Evolutionary conservation across 2,113 vertebrate genomes (phyloP).

Genomic region (Seriola aureovittata): DNA sequence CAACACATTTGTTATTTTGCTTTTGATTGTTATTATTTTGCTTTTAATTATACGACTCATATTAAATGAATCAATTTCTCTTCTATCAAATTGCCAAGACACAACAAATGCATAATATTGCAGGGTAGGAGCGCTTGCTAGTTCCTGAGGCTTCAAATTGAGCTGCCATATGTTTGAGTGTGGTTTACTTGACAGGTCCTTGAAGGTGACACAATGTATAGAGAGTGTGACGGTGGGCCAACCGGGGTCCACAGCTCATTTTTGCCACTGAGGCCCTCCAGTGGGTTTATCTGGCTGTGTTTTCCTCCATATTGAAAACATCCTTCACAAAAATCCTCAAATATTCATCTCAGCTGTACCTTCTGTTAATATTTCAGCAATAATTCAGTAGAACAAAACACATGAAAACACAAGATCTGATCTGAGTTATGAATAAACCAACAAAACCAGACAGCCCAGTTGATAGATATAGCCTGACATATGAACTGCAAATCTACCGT

Average conservation of each 20-base stretch:
- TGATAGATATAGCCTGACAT: constrained; percentile 60
- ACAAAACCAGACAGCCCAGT: constrained; percentile 48
- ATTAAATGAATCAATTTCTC: too few species aligned
- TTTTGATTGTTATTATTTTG: too few species aligned
- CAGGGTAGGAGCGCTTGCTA: too few species aligned
- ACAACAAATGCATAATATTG: too few species aligned
- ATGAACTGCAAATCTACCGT: constrained; percentile 52
- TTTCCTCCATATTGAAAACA: background rate
- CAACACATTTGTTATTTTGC: too few species aligned
- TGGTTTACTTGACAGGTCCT: background rate
- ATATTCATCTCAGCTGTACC: constrained; percentile 14
- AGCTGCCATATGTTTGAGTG: background rate
- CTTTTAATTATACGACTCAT: too few species aligned
- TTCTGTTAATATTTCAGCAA: constrained; percentile 25
- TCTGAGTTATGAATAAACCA: constrained; percentile 67
- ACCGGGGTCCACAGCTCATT: background rate
- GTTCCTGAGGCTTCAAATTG: too few species aligned
- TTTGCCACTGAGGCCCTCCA: background rate
- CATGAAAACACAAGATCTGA: constrained; percentile 9
- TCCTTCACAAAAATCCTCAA: constrained; percentile 1
- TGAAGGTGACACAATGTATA: background rate
- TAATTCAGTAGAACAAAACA: constrained; percentile 28
- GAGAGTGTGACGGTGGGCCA: background rate
- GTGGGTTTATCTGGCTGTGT: background rate
- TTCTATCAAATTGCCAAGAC: too few species aligned